Percentiles rank a stretch among this genome's conserved stretches.
Evolutionary conservation across 2,888 invertebrate genomes (phyloP).

Genomic region (Macrosiphum euphorbiae): DNA sequence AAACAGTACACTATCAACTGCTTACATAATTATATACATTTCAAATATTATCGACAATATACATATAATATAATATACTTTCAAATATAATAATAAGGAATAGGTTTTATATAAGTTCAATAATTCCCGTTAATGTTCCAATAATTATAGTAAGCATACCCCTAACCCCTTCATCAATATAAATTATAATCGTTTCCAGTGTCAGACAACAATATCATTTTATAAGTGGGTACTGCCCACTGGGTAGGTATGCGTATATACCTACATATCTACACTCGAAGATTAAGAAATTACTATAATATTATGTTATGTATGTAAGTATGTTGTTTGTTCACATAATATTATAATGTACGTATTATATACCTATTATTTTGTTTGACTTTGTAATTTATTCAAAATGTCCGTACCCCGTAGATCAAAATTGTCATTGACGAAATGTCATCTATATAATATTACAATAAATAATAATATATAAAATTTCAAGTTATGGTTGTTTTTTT

Average conservation of each 20-base stretch:
- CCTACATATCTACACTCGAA: neutral
- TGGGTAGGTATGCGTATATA: neutral
- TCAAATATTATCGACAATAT: neutral
- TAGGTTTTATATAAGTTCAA: neutral
- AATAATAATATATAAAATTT: neutral
- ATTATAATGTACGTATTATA: neutral
- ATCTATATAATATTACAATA: neutral
- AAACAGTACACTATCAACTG: neutral
- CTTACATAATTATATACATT: neutral
- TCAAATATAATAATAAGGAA: neutral
- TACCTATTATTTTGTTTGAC: neutral
- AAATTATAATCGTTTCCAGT: neutral
- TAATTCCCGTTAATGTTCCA: neutral
- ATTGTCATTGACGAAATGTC: conserved; percentile 7
- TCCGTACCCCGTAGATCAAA: neutral
- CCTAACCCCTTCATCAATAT: neutral
- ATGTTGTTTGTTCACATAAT: neutral
- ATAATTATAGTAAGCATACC: neutral
- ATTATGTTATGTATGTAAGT: neutral
- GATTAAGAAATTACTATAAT: neutral
- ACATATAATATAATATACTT: neutral
- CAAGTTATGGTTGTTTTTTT: conserved; percentile 9
- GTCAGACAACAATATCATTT: neutral
- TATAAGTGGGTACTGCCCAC: no score
- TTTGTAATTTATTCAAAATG: conserved; percentile 17